Conservation (phyloP, 2,888 invertebrate genomes). For the Xestia rhomboidea region DNA sequence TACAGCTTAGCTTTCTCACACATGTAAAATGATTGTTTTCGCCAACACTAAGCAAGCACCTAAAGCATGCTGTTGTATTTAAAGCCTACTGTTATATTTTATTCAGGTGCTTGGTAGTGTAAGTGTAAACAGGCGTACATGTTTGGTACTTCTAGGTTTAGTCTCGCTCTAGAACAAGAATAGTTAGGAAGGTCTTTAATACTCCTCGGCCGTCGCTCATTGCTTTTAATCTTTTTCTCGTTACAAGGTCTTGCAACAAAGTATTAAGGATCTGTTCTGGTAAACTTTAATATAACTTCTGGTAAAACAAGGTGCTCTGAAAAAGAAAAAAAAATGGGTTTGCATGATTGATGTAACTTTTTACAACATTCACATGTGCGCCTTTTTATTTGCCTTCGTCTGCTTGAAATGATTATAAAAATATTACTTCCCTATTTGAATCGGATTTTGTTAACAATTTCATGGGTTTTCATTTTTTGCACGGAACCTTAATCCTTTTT, state of each 20-base stretch:
- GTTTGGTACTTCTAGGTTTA: slow-evolving; percentile 1
- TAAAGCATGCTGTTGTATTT: not conserved
- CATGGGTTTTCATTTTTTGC: too few species aligned
- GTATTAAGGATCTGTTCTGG: slow-evolving; percentile 52
- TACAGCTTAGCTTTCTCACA: not conserved
- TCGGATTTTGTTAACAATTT: too few species aligned
- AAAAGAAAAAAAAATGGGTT: slow-evolving; percentile 38
- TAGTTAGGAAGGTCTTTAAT: slow-evolving; percentile 37
- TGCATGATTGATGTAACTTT: slow-evolving; percentile 53
- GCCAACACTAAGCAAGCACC: not conserved
- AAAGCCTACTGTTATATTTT: not conserved
- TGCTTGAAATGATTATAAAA: too few species aligned
- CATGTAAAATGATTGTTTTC: slow-evolving; percentile 2
- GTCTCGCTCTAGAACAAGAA: not conserved
- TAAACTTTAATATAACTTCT: slow-evolving; percentile 48
- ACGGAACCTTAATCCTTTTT: too few species aligned
- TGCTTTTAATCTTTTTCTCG: slow-evolving; percentile 55
- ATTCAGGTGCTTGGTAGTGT: not conserved
- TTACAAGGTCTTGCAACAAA: slow-evolving; percentile 53
- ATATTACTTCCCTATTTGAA: too few species aligned
- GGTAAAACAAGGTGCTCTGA: slow-evolving; percentile 41
- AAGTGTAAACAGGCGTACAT: not conserved
- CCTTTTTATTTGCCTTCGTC: slow-evolving; percentile 1
- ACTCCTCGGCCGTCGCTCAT: slow-evolving; percentile 7
- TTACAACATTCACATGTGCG: slow-evolving; percentile 44